phyloP scores from a whole-genome alignment of 2,888 invertebrate genomes.

The Vandiemenella viatica region DNA sequence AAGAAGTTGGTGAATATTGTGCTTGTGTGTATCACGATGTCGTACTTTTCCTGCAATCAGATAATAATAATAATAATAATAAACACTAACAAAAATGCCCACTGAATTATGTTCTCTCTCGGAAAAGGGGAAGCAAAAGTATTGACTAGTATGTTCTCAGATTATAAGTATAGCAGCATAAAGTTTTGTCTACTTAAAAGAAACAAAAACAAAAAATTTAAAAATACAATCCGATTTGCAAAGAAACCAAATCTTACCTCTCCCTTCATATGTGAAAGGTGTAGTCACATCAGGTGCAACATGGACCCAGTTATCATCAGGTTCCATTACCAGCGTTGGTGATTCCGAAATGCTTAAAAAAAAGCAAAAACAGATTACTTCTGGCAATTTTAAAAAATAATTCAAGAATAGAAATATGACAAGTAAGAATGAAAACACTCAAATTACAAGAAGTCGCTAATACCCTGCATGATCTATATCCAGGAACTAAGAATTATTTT shows the following conservation, averaged over 20 bases:
- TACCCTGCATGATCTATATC: no score
- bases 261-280: constrained; percentile 73
- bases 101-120: not conserved
- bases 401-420: no score
- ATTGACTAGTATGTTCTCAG: no score
- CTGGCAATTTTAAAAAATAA: not conserved
- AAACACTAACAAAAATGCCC: not conserved
- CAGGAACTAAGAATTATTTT: no score
- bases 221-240: not conserved
- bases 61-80: not conserved
- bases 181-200: not conserved
- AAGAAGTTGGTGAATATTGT: constrained; percentile 71
- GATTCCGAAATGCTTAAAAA: constrained; percentile 19
- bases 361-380: constrained; percentile 1
- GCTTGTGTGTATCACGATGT: constrained; percentile 58
- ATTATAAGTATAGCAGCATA: not conserved
- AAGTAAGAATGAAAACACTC: no score
- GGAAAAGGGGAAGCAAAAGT: not conserved
- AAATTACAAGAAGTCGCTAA: no score
- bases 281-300: constrained; percentile 61
- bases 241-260: constrained; percentile 31
- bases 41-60: constrained; percentile 37
- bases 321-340: constrained; percentile 30
- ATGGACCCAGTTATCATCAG: constrained; percentile 47
- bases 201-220: not conserved